Evolutionary conservation across 2,797 vertebrate genomes (phyloP).

Genomic region (Sebastes elongatus): DNA sequence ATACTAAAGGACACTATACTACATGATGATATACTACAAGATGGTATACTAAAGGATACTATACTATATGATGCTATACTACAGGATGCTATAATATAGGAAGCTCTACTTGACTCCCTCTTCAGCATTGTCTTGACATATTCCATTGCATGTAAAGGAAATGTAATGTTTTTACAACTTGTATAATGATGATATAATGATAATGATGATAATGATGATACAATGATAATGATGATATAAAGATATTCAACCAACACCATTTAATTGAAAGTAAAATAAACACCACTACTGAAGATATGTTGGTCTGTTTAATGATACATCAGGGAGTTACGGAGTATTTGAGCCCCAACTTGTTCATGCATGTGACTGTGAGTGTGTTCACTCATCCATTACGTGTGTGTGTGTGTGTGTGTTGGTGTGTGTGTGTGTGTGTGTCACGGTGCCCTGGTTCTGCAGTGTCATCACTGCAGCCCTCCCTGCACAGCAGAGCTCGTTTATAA

Average conservation of each 20-base stretch:
- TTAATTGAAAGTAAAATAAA: background rate
- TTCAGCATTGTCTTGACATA: background rate
- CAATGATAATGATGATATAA: no score
- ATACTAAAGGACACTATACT: no score
- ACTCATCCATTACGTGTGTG: background rate
- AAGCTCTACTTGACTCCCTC: background rate
- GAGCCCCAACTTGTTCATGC: background rate
- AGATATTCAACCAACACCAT: background rate
- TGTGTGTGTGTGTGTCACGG: background rate
- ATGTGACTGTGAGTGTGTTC: background rate
- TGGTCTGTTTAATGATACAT: background rate
- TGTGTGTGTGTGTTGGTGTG: background rate
- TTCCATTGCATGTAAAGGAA: background rate
- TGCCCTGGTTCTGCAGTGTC: constrained; percentile 64
- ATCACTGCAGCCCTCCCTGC: constrained; percentile 67
- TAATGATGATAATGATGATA: background rate
- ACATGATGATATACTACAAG: no score
- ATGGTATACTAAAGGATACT: no score
- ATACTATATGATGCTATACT: no score
- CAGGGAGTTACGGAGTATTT: background rate
- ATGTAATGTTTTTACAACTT: background rate
- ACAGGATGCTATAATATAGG: no score
- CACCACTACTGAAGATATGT: background rate
- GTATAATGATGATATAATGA: background rate
- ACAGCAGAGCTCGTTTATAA: constrained; percentile 74